Evolutionary conservation across 2,797 vertebrate genomes (phyloP), one percentile per base, ranked within the genome.

Genomic region (Remorina albescens): DNA sequence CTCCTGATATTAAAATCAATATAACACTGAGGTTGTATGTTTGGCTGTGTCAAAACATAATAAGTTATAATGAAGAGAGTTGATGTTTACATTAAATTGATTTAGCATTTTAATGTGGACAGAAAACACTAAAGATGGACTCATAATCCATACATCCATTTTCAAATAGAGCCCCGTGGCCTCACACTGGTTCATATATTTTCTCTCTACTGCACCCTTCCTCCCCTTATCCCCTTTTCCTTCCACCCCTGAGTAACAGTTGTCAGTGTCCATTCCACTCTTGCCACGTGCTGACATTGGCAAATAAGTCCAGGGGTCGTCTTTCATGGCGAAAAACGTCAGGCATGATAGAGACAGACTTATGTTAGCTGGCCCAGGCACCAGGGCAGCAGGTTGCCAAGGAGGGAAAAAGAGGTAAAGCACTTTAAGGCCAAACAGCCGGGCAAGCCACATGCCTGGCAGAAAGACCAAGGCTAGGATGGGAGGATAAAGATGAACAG

Each of bases 211-310:
- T 70, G 41, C 34, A 26, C 26, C 55, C 57, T 59, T 34, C 62
- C 73, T 51, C 57, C 62, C 28, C 46, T 41, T 61, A 26, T 12
- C 37, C 32, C 21, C 39, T 66, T 59, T 21, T n/a, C 16, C 23
- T 56, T 62, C 47, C 50, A 55, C 37, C 74, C 46, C 59, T 74
- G 60, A 41, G 61, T 73, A 81, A 68, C 93, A 93, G 92, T 91
- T 94, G 92, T 88, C 84, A 47, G 67, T 67, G 81, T 88, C 89
- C 81, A 82, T 94, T 91, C 77, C 67, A 79, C 78, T 72, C 69
- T 80, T 26, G 18, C 61, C 50, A 21, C 64, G 61, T 83, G 77
- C 81, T 75, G 86, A 85, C 82, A 65, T 37, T 83, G 74, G 76
- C 64, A 80, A 85, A 89, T 54, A 25, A 72, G 71, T 80, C 73